A percentile compares a stretch with the other conserved stretches of the same genome.
Evolutionary conservation across 2,113 vertebrate species (phyloP).

Genomic region (Gobiocypris rarus): DNA sequence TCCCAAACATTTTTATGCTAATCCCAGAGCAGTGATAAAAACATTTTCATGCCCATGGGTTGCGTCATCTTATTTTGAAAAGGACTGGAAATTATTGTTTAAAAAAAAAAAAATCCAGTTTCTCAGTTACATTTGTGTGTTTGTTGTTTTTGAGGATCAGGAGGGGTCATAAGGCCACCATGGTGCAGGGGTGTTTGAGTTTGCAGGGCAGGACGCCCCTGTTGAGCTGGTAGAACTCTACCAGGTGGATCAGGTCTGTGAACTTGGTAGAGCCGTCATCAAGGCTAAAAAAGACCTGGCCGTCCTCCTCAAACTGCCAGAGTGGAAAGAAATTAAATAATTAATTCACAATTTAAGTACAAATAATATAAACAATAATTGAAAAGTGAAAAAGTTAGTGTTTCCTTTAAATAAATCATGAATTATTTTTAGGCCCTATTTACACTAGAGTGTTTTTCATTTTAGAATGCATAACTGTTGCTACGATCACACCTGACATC

Average conservation of each 20-base stretch:
- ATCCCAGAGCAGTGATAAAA: constrained; percentile 36
- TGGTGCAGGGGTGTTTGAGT: constrained; percentile 97
- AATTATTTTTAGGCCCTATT: too few species aligned
- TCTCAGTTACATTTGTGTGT: constrained; percentile 27
- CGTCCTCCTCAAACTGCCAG: constrained; percentile 92
- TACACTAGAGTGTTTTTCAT: too few species aligned
- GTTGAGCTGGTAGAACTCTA: constrained; percentile 99
- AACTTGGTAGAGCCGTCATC: constrained; percentile 98
- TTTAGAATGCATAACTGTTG: too few species aligned
- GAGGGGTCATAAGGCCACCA: constrained; percentile 94
- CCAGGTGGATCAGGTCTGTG: constrained; percentile 97
- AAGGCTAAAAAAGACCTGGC: constrained; percentile 94
- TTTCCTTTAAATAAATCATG: too few species aligned
- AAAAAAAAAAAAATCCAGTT: constrained; percentile 38
- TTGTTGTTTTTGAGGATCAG: not conserved
- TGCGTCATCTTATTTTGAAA: constrained; percentile 19
- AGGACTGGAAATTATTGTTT: not conserved
- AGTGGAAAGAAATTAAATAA: not conserved
- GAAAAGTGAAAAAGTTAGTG: too few species aligned
- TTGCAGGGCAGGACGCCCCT: constrained; percentile 96
- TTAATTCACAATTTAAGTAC: too few species aligned
- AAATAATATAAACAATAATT: too few species aligned
- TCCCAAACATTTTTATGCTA: constrained; percentile 16
- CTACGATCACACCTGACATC: too few species aligned
- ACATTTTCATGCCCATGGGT: constrained; percentile 15